These are phyloP conservation scores for Arvicanthis niloticus DNA, from an alignment of 2,113 vertebrate genomes.

Conservation along the genomic window DNA sequence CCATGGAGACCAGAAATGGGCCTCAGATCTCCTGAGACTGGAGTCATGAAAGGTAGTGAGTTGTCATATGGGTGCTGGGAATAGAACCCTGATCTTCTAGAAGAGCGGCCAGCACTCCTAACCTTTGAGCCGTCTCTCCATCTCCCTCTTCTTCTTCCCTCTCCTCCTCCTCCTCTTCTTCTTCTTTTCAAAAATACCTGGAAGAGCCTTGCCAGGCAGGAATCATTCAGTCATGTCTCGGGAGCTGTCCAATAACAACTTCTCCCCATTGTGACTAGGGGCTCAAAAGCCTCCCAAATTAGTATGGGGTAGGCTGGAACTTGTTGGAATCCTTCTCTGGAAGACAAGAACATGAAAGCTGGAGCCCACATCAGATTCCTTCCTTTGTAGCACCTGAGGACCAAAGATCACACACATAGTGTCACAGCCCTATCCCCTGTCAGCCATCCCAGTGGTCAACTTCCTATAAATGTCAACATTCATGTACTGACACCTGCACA, in stretches of 20 bases:
- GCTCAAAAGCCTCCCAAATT: not conserved
- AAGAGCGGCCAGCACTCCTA: not conserved
- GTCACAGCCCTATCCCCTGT: not conserved
- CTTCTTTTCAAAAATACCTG: not conserved
- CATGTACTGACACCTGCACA: not conserved
- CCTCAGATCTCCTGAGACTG: not conserved
- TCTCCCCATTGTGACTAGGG: not conserved
- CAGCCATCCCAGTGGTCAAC: not conserved
- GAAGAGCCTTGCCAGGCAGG: not conserved
- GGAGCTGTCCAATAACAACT: not conserved
- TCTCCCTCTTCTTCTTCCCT: not conserved
- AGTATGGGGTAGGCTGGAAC: not conserved
- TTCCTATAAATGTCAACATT: not conserved
- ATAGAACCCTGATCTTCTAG: not conserved
- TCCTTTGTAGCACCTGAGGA: not conserved
- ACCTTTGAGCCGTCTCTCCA: not conserved
- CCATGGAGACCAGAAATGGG: not conserved
- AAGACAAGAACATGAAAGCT: not conserved
- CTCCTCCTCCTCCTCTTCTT: too few species aligned
- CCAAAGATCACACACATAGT: not conserved
- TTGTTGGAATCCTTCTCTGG: not conserved
- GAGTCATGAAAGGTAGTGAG: not conserved
- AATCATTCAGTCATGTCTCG: not conserved
- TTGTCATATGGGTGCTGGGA: not conserved
- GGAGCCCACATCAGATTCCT: not conserved